Percentiles rank a stretch among this genome's conserved stretches.
These are phyloP conservation scores for Dreissena rostriformis DNA, from an alignment of 1,140 invertebrate species.

Conservation along the genomic window DNA sequence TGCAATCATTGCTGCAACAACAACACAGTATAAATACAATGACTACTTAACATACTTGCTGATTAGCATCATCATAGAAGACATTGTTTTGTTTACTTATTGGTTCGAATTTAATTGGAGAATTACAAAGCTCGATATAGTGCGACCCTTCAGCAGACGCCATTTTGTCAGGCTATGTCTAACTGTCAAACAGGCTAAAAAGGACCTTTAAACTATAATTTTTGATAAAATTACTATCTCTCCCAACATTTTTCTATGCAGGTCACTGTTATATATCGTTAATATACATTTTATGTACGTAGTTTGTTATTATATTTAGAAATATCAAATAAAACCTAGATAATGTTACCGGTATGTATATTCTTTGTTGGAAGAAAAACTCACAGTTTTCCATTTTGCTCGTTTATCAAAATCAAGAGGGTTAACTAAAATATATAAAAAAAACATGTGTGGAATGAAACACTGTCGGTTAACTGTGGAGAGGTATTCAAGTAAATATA, in stretches of 20 bases:
- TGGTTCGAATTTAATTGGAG: slow-evolving; percentile 94
- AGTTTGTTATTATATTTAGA: too few species aligned
- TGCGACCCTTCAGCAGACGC: slow-evolving; percentile 61
- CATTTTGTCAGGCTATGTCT: slow-evolving; percentile 1
- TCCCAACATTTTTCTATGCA: background rate
- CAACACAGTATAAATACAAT: background rate
- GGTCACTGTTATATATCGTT: background rate
- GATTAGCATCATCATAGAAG: slow-evolving; percentile 97
- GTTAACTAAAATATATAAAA: too few species aligned
- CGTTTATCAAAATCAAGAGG: too few species aligned
- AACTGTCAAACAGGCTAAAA: background rate
- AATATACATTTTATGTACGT: too few species aligned
- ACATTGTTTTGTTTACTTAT: slow-evolving; percentile 95
- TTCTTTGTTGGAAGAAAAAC: too few species aligned
- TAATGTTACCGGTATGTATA: too few species aligned
- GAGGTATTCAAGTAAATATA: too few species aligned
- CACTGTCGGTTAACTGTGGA: too few species aligned
- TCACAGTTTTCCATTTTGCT: too few species aligned
- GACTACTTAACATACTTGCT: slow-evolving; percentile 86
- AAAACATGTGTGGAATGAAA: too few species aligned
- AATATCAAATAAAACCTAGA: too few species aligned
- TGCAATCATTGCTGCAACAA: too few species aligned
- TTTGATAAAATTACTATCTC: background rate
- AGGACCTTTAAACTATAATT: background rate
- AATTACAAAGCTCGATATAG: slow-evolving; percentile 81